phyloP scores from a whole-genome alignment of 1,140 invertebrate genomes.

The Drosophila micromelanica region DNA sequence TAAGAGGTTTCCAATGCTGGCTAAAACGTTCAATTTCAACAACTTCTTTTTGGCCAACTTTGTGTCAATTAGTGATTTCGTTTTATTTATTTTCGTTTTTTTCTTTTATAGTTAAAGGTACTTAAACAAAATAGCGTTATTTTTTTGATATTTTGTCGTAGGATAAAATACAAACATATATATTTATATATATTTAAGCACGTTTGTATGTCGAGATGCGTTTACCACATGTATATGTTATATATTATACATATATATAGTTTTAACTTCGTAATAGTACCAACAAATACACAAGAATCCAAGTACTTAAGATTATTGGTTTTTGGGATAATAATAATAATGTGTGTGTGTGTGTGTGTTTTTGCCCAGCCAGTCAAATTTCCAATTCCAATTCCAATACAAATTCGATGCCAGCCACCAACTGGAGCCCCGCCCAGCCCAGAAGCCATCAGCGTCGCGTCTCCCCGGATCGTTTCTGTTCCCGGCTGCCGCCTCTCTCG shows the following conservation, averaged over 20 bases:
- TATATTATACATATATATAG: background rate
- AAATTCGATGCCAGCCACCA: background rate
- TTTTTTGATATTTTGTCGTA: conserved; percentile 13
- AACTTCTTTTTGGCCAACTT: too few species aligned
- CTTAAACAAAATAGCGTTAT: conserved; percentile 21
- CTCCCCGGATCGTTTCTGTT: conserved; percentile 61
- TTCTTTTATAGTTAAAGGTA: conserved; percentile 27
- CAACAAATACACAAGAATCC: conserved; percentile 28
- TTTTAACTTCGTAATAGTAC: conserved; percentile 8
- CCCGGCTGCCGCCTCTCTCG: conserved; percentile 65
- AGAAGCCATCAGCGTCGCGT: conserved; percentile 22
- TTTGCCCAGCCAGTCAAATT: conserved; percentile 1
- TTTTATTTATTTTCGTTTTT: conserved; percentile 9
- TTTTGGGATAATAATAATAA: conserved; percentile 2
- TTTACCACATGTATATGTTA: background rate
- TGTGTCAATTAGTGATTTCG: background rate
- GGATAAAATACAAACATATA: conserved; percentile 37
- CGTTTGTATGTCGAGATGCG: background rate
- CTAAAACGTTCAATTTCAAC: too few species aligned
- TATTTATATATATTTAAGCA: conserved; percentile 15
- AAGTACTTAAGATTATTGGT: conserved; percentile 14
- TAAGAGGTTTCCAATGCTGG: background rate
- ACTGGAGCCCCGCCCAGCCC: background rate
- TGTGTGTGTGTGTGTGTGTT: background rate
- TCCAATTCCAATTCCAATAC: background rate